Percentiles rank a stretch among this genome's conserved stretches.
These are phyloP conservation scores for Potamarius usumacintae DNA, from an alignment of 2,113 vertebrate species.

Conservation along the genomic window DNA sequence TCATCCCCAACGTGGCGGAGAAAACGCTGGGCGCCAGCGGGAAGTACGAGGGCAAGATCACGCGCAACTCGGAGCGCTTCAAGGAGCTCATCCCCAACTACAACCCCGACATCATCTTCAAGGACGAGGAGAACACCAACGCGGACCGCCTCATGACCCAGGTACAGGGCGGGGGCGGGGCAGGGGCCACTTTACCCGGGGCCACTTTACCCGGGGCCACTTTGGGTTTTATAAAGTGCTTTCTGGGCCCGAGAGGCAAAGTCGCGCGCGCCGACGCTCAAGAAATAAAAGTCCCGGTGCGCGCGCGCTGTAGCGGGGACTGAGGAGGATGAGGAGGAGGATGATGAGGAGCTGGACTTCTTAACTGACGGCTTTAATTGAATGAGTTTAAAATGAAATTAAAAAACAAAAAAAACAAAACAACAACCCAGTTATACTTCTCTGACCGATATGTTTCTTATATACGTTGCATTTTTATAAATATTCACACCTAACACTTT, in stretches of 20 bases:
- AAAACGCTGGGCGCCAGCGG: constrained; percentile 89
- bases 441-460: not conserved
- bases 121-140: constrained; percentile 88
- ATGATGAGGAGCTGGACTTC: not conserved
- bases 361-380: not conserved
- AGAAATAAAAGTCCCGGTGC: not conserved
- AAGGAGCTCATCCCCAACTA: constrained; percentile 90
- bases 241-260: not conserved
- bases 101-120: constrained; percentile 91
- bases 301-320: not conserved
- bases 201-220: not conserved
- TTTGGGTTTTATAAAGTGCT: not conserved
- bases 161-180: constrained; percentile 65
- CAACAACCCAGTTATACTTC: not conserved
- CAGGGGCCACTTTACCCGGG: not conserved
- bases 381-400: not conserved
- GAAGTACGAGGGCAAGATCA: constrained; percentile 87
- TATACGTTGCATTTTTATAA: not conserved
- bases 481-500: not conserved
- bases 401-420: too few species aligned
- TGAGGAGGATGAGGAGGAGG: not conserved
- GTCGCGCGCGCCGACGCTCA: not conserved
- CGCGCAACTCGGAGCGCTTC: constrained; percentile 85
- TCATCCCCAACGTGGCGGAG: constrained; percentile 89
- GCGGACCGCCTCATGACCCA: constrained; percentile 91